These are phyloP conservation scores for Drosophila nasuta DNA, from an alignment of 1,140 invertebrate species.

Conservation along the genomic window DNA sequence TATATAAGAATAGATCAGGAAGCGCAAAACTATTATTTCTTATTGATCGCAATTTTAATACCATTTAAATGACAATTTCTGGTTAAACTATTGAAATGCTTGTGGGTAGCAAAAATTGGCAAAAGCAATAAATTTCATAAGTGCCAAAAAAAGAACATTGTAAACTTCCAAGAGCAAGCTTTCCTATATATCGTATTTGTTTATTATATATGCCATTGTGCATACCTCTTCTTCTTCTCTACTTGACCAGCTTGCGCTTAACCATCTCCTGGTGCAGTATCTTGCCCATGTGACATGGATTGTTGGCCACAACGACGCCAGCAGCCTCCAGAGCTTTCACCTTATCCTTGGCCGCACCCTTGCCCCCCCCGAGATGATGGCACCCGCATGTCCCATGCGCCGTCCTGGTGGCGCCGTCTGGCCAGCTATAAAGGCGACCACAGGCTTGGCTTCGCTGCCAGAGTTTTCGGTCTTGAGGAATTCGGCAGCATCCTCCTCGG, in stretches of 20 bases:
- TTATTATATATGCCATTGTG: too few species aligned
- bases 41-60: too few species aligned
- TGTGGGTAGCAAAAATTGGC: too few species aligned
- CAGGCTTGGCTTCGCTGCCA: conserved; percentile 95
- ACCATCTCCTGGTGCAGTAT: conserved; percentile 93
- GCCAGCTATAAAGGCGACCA: conserved; percentile 99
- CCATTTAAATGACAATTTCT: too few species aligned
- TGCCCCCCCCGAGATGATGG: conserved; percentile 99
- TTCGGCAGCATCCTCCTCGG: conserved; percentile 98
- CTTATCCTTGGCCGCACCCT: conserved; percentile 98
- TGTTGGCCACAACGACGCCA: conserved; percentile 95
- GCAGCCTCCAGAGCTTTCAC: conserved; percentile 96
- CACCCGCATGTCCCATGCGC: conserved; percentile 99
- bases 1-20: too few species aligned
- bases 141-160: too few species aligned
- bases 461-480: conserved; percentile 96
- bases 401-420: conserved; percentile 98
- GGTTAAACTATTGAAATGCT: too few species aligned
- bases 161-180: too few species aligned
- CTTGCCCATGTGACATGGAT: conserved; percentile 97
- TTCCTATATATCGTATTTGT: too few species aligned
- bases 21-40: too few species aligned
- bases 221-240: background rate
- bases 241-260: conserved; percentile 52
- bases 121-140: too few species aligned